A percentile compares a stretch with the other conserved stretches of the same genome.
These are phyloP conservation scores for Distichodus sexfasciatus DNA, from an alignment of 2,797 vertebrate species.

Conservation along the genomic window DNA sequence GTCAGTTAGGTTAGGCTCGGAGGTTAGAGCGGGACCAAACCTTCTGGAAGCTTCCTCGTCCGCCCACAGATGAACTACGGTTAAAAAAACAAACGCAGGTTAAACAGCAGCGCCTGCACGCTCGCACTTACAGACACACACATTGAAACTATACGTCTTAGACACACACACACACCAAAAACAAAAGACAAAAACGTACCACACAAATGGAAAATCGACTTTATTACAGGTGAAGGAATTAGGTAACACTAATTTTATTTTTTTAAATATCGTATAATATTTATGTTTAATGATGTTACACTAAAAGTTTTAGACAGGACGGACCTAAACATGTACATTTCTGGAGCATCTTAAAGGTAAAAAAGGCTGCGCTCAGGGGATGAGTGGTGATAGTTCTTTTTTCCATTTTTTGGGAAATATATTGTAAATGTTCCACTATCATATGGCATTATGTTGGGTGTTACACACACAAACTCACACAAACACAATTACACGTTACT, in stretches of 20 bases:
- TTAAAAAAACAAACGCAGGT: constrained; percentile 76
- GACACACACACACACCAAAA: neutral
- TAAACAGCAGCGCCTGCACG: constrained; percentile 63
- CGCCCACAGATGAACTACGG: constrained; percentile 80
- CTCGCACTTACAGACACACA: constrained; percentile 18
- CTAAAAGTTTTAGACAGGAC: no score
- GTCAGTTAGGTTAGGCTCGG: constrained; percentile 74
- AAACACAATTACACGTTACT: no score
- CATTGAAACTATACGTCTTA: constrained; percentile 12
- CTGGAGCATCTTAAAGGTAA: no score
- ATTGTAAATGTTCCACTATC: neutral
- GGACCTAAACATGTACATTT: no score
- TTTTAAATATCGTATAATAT: no score
- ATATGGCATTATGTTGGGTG: neutral
- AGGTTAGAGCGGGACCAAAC: constrained; percentile 71
- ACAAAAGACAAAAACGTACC: neutral
- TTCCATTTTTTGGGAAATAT: no score
- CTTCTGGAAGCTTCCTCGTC: constrained; percentile 75
- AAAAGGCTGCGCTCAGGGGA: no score
- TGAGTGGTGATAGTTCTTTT: no score
- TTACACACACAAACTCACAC: no score
- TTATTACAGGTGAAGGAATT: constrained; percentile 6
- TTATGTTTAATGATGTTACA: no score
- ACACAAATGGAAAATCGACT: neutral
- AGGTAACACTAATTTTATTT: constrained; percentile 22